Base-by-base conservation (phyloP, 2,888 invertebrate genomes). In the Mellilla xanthometata region DNA sequence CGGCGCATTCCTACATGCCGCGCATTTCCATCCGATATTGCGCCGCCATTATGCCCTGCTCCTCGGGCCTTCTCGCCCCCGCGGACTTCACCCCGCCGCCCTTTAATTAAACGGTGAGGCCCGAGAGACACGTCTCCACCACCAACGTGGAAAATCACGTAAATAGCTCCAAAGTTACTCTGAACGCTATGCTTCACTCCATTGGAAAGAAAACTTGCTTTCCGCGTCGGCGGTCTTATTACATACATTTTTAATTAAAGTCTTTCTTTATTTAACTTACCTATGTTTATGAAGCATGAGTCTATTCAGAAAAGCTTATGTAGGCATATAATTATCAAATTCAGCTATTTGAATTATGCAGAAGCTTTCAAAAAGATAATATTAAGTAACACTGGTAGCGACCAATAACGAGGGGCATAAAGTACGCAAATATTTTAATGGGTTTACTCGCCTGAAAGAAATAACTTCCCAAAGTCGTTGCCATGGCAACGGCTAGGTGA, bases 11-110 rank as follows among this genome's bases (percentile, higher is more conserved):
- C 89, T 84, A 87, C 88, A 88, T 89, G 86, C 89, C 89, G 84
- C 84, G 85, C 88, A 89, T 88, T 88, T 89, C 87, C 87, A 88
- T 89, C 87, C 87, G 84, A 88, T 89, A 89, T 89, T 89, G 88
- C 88, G 87, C 85, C 84, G 86, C 86, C 85, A 89, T 89, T 87
- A 88, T 88, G 78, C 85, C 86, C 73, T 79, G 80, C 78, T 81
- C 73, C 74, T 76, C 76, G 64, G 55, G 64, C 70, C 72, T 76
- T 72, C 58, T 63, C 70, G 59, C 62, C 71, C 67, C 74, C 64
- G 65, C 71, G 68, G 65, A 60, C 66, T 67, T 75, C 79, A 64
- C 73, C 81, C 81, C 74, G 76, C 74, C 82, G 86, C 81, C 85
- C 87, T 89, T 89, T 89, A 89, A 89, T 89, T 89, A 89, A 89